phyloP scores from a whole-genome alignment of 64 coral and sea anemone species.

The Pachyseris speciosa region DNA sequence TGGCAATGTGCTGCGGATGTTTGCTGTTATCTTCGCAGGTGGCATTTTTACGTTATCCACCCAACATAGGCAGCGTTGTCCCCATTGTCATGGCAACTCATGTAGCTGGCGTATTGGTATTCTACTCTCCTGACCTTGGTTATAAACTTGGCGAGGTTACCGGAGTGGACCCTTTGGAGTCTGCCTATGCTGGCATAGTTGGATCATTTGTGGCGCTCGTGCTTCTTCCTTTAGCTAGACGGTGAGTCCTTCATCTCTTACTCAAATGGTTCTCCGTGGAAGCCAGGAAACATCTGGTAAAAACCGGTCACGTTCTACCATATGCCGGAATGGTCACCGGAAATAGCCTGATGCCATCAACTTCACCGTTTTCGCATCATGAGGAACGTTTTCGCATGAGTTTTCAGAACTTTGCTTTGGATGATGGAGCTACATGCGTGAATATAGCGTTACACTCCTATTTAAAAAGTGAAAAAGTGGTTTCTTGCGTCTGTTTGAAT shows the following conservation, averaged over 20 bases:
- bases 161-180: conserved; percentile 22
- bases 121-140: conserved; percentile 76
- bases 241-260: not conserved
- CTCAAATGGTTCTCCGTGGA: too few relatives aligned
- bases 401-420: too few relatives aligned
- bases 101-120: conserved; percentile 73
- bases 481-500: too few relatives aligned
- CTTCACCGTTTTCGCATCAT: too few relatives aligned
- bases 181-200: not conserved
- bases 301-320: too few relatives aligned
- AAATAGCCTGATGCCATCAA: too few relatives aligned
- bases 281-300: too few relatives aligned
- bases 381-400: too few relatives aligned
- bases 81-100: conserved; percentile 77
- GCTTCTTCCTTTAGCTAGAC: not conserved
- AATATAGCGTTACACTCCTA: too few relatives aligned
- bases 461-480: not conserved
- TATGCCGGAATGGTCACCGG: too few relatives aligned
- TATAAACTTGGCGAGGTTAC: conserved; percentile 36
- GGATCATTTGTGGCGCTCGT: not conserved
- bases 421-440: too few relatives aligned
- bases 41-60: conserved; percentile 78
- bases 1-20: too few relatives aligned
- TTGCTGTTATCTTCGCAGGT: conserved; percentile 81
- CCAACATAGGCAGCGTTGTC: conserved; percentile 74